Evolutionary conservation across 2,888 invertebrate species (phyloP).

Genomic region (Lithophane socia): DNA sequence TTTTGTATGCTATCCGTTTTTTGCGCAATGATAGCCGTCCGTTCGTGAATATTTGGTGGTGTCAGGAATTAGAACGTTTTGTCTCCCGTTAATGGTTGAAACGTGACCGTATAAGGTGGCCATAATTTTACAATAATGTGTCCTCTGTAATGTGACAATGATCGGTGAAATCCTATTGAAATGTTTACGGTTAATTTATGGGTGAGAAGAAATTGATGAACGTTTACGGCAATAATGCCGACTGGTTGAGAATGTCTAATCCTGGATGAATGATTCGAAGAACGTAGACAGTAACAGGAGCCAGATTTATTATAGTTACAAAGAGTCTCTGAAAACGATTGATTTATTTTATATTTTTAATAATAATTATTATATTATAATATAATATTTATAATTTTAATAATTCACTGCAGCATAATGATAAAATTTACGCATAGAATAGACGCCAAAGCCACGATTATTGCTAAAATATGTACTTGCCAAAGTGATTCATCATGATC

Average conservation of each 20-base stretch:
- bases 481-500: not conserved
- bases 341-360: not conserved
- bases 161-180: conserved; percentile 81
- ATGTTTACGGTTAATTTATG: conserved; percentile 82
- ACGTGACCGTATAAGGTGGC: conserved; percentile 87
- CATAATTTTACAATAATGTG: conserved; percentile 87
- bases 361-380: too few species aligned
- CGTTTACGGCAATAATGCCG: conserved; percentile 58
- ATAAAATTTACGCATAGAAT: not conserved
- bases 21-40: conserved; percentile 88
- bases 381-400: too few species aligned
- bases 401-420: not conserved
- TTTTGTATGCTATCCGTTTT: conserved; percentile 69
- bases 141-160: conserved; percentile 85
- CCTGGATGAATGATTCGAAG: conserved; percentile 69
- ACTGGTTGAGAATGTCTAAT: conserved; percentile 67
- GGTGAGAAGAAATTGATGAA: conserved; percentile 72
- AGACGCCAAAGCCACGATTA: not conserved
- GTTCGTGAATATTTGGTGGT: conserved; percentile 88
- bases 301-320: not conserved
- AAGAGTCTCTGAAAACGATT: not conserved
- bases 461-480: not conserved
- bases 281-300: not conserved
- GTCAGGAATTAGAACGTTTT: conserved; percentile 89
- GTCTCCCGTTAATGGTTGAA: conserved; percentile 88